Conservation (phyloP, 2,797 vertebrate species). For the Pipistrellus pipistrellus region DNA sequence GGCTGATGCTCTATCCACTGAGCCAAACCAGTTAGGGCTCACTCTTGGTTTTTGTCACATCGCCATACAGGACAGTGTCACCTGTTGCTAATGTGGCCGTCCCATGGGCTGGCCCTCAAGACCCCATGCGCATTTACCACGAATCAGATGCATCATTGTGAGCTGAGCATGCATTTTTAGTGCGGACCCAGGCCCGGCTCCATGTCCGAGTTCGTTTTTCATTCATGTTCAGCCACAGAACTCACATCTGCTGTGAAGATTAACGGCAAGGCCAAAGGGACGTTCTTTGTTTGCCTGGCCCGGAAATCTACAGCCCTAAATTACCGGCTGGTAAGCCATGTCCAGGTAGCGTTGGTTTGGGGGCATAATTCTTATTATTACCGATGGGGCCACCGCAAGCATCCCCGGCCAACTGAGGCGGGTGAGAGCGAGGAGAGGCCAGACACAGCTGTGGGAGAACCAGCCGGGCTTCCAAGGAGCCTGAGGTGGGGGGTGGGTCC, state of each 20-base stretch:
- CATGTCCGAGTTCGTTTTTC: slow-evolving; percentile 38
- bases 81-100: slow-evolving; percentile 89
- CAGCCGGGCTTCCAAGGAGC: background rate
- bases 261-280: slow-evolving; percentile 43
- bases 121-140: slow-evolving; percentile 81
- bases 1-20: too few relatives aligned
- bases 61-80: slow-evolving; percentile 84
- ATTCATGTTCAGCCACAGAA: slow-evolving; percentile 35
- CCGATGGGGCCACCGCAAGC: background rate
- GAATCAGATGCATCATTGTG: slow-evolving; percentile 85
- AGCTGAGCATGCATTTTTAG: slow-evolving; percentile 77
- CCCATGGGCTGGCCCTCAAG: slow-evolving; percentile 81
- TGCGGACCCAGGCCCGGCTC: background rate
- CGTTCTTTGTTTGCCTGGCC: slow-evolving; percentile 50
- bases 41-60: slow-evolving; percentile 75
- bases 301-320: slow-evolving; percentile 26
- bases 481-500: background rate
- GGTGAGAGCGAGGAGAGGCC: background rate
- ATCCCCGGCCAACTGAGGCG: background rate
- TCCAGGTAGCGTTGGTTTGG: slow-evolving; percentile 23
- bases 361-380: background rate
- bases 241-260: slow-evolving; percentile 52
- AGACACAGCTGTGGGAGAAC: rapidly evolving
- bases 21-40: background rate
- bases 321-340: slow-evolving; percentile 4